Evolutionary conservation across 2,113 vertebrate genomes (phyloP), one percentile per base, ranked within the genome.

Genomic region (Poeciliopsis retropinna): DNA sequence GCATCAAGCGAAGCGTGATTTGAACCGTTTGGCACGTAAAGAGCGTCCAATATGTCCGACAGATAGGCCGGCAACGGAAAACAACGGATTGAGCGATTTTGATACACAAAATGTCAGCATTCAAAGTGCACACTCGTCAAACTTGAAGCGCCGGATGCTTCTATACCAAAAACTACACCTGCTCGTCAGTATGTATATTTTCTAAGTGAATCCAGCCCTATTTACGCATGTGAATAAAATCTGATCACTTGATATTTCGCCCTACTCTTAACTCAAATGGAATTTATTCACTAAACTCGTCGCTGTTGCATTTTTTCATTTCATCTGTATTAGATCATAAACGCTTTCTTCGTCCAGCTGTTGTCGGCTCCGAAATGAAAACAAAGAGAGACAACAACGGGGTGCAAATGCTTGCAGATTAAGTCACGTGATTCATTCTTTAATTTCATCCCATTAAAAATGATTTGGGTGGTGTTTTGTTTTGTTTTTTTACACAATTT

Each of bases 341-440:
- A 57, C 2, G 51, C 17, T 57, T 25, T 25, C 25, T n/a, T 57
- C 51, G n/a, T 57, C 22, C 51, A 57, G 10, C 1, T n/a, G 15
- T 47, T 6, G 4, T 47, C 44, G 5, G 44, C 44, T 17, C 19
- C 14, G 1, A 57, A 57, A 57, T 25, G 22, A 54, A 22, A 10
- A 54, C 51, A 54, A 54, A 22, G 15, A 25, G 2, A 54, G 37
- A 67, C 11, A 19, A 31, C 15, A 30, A 8, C 9, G 13, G 14
- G 65, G 41, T 44, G 44, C 41, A 54, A 31, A 51, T 11, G 11
- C 17, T 74, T 44, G 47, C 9, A 29, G 10, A 37, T 60, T 11
- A 76, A n/a, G 10, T 10, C 31, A 63, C 29, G 22, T 54, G n/a
- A 14, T 76, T 31, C 13, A 4, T 37, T 76, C 63, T 80, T 80